Evolutionary conservation across 2,113 vertebrate species (phyloP).

Genomic region (Bubalus kerabau): DNA sequence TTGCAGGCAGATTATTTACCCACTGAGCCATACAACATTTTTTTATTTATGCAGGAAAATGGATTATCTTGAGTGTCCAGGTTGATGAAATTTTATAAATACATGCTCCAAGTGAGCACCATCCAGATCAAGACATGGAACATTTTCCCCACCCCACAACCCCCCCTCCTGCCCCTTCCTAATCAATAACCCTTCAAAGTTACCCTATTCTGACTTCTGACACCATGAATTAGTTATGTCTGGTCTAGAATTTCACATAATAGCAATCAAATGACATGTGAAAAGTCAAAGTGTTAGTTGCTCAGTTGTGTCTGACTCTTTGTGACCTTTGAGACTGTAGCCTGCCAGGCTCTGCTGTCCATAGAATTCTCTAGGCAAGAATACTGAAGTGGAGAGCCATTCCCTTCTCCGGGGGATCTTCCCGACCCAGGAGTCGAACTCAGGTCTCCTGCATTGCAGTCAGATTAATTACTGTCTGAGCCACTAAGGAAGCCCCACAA

Average conservation of each 20-base stretch:
- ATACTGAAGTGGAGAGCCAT: not conserved
- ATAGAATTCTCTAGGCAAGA: not conserved
- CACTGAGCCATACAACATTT: not conserved
- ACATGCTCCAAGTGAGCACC: not conserved
- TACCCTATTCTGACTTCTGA: not conserved
- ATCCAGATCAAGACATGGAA: not conserved
- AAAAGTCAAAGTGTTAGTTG: not conserved
- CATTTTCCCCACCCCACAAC: not conserved
- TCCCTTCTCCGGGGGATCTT: not conserved
- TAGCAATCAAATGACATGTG: not conserved
- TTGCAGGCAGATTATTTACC: not conserved
- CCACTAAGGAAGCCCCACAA: not conserved
- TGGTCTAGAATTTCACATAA: not conserved
- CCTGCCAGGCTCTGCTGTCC: not conserved
- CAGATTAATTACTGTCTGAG: not conserved
- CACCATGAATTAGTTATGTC: not conserved
- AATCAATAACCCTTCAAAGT: not conserved
- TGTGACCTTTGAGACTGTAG: not conserved
- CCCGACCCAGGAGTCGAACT: not conserved
- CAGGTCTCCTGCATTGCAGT: not conserved
- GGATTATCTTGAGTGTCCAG: not conserved
- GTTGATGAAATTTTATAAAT: not conserved
- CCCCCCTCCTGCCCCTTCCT: not conserved
- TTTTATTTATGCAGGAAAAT: not conserved
- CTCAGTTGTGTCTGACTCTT: not conserved